phyloP scores from a whole-genome alignment of 1,140 invertebrate genomes.

The Lucilia sericata region DNA sequence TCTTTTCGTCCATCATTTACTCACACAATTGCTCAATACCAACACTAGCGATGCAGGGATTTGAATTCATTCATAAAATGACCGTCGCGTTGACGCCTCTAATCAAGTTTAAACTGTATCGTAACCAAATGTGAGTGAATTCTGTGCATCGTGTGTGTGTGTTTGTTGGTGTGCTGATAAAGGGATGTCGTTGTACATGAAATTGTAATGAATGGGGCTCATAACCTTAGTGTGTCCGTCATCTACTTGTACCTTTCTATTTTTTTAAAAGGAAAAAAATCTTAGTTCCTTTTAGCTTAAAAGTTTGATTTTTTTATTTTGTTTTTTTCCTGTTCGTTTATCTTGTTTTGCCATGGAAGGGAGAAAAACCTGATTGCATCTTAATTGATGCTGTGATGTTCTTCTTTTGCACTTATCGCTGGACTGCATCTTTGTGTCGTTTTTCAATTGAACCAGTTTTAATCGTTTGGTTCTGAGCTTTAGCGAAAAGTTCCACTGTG shows the following conservation, averaged over 20 bases:
- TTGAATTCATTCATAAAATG: conserved; percentile 41
- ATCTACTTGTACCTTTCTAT: not conserved
- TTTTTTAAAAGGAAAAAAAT: not conserved
- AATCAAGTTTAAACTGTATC: conserved; percentile 22
- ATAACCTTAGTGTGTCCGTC: not conserved
- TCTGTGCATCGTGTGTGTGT: not conserved
- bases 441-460: conserved; percentile 39
- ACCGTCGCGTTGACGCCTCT: conserved; percentile 39
- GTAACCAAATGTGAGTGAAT: not conserved
- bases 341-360: not conserved
- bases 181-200: not conserved
- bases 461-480: not conserved
- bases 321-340: not conserved
- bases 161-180: too few relatives aligned
- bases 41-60: conserved; percentile 14
- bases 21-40: conserved; percentile 33
- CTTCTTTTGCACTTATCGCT: conserved; percentile 33
- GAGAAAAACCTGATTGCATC: conserved; percentile 39
- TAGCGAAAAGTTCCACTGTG: not conserved
- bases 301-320: not conserved
- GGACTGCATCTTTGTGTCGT: not conserved
- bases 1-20: conserved; percentile 26
- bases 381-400: conserved; percentile 33
- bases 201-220: not conserved
- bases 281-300: not conserved